Conservation (phyloP, 2,113 vertebrate species). For the Castor canadensis region DNA sequence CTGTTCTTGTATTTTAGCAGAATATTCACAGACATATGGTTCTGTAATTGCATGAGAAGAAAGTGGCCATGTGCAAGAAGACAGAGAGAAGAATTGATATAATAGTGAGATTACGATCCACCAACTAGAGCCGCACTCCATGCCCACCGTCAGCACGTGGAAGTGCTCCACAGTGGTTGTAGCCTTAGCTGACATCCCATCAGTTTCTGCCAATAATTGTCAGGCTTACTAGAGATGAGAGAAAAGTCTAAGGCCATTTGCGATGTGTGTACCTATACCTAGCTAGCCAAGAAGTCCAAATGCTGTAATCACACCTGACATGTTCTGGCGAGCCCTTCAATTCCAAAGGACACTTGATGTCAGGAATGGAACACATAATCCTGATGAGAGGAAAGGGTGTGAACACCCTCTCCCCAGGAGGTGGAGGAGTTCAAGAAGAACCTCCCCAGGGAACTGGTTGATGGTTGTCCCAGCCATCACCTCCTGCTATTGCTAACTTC, state of each 20-base stretch:
- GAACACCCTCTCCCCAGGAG: background rate
- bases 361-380: fast-evolving
- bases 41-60: background rate
- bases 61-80: too few species aligned
- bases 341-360: background rate
- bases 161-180: fast-evolving
- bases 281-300: background rate
- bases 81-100: background rate
- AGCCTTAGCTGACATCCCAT: background rate
- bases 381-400: background rate
- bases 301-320: background rate
- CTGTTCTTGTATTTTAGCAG: background rate
- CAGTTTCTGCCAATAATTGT: background rate
- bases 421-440: background rate
- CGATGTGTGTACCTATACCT: background rate
- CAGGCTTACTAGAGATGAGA: background rate
- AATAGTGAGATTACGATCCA: background rate
- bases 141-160: background rate
- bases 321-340: background rate
- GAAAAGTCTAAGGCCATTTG: background rate
- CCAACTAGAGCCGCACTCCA: fast-evolving
- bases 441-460: too few species aligned
- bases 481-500: background rate
- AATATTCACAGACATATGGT: too few species aligned
- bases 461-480: fast-evolving